Percentiles rank a stretch among this genome's conserved stretches.
Evolutionary conservation across 2,113 vertebrate genomes (phyloP).

Genomic region (Rutilus rutilus): DNA sequence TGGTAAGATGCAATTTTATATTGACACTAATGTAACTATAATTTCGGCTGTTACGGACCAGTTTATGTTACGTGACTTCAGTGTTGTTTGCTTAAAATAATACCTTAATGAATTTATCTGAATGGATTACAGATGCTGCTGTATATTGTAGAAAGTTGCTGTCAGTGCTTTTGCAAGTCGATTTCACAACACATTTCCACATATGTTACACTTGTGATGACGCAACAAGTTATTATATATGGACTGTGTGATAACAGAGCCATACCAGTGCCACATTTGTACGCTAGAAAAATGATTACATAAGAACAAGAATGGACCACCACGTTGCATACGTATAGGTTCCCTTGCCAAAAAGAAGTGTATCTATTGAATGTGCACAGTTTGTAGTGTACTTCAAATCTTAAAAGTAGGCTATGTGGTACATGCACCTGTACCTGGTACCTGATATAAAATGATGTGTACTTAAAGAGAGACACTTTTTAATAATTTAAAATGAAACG

Average conservation of each 20-base stretch:
- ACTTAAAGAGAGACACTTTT: not conserved
- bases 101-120: not conserved
- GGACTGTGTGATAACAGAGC: too few species aligned
- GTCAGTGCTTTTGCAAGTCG: not conserved
- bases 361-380: not conserved
- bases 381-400: not conserved
- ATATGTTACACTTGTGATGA: not conserved
- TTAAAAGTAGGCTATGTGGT: not conserved
- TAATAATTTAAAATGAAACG: not conserved
- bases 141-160: not conserved
- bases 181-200: not conserved
- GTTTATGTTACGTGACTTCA: not conserved
- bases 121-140: not conserved
- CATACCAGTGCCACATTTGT: not conserved
- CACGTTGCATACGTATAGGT: not conserved
- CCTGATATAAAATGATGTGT: not conserved
- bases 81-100: not conserved
- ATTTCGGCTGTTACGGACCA: not conserved
- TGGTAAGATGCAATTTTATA: constrained; percentile 11
- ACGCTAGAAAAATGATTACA: not conserved
- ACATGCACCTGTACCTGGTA: too few species aligned
- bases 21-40: not conserved
- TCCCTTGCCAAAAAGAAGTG: not conserved
- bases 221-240: not conserved
- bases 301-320: not conserved